These are phyloP conservation scores for Miltochrista miniata DNA, from an alignment of 2,888 invertebrate species.

Conservation along the genomic window DNA sequence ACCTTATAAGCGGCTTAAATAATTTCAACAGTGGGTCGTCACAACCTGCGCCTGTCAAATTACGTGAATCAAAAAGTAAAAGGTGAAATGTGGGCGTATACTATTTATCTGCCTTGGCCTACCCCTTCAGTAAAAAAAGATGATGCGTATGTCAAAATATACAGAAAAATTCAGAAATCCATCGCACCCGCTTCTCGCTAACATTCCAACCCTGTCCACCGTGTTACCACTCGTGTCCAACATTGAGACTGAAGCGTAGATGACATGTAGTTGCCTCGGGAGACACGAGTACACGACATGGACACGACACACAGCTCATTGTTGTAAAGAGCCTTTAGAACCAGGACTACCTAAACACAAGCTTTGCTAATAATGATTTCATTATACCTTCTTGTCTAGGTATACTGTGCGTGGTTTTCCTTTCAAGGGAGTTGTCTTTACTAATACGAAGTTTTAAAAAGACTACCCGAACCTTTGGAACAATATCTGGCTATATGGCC, in stretches of 20 bases:
- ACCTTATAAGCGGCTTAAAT: no score
- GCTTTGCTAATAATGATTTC: slow-evolving; percentile 8
- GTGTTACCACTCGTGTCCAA: slow-evolving; percentile 13
- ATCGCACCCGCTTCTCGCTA: slow-evolving; percentile 2
- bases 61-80: no score
- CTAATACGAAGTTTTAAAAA: no score
- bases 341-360: background rate
- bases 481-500: no score
- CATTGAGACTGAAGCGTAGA: slow-evolving; percentile 9
- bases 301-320: background rate
- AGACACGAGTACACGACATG: slow-evolving; percentile 12
- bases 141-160: background rate
- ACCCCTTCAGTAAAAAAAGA: background rate
- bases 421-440: no score
- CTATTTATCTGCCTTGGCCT: no score
- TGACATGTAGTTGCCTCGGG: slow-evolving; percentile 20
- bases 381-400: no score
- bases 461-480: no score
- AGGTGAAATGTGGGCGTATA: no score
- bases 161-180: background rate
- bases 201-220: background rate
- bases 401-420: no score
- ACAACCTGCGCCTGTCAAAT: no score
- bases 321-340: background rate
- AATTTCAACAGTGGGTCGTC: no score